Conservation (phyloP, 2,797 vertebrate species). For the Paedocypris micromegethes region DNA sequence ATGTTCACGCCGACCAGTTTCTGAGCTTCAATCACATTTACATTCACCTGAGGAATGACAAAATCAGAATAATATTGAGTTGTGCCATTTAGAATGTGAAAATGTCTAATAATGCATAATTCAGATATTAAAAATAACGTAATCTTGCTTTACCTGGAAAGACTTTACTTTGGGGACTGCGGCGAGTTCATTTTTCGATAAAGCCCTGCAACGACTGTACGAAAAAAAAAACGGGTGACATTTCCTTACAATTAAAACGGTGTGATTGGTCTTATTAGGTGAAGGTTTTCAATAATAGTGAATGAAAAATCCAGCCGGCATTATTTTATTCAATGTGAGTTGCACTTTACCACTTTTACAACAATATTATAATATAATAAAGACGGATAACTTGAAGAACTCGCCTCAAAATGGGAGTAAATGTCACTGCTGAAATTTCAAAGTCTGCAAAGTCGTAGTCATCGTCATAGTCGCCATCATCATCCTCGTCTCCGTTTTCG, state of each 20-base stretch:
- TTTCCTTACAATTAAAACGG: conserved; percentile 1
- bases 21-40: conserved; percentile 88
- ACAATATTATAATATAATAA: too few relatives aligned
- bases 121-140: too few relatives aligned
- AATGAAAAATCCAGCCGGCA: too few relatives aligned
- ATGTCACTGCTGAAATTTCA: conserved; percentile 69
- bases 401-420: conserved; percentile 84
- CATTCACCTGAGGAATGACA: conserved; percentile 69
- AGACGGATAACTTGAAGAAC: not conserved
- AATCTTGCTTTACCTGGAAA: conserved; percentile 77
- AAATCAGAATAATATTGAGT: not conserved
- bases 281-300: too few relatives aligned
- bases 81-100: not conserved
- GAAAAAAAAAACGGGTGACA: conserved; percentile 8
- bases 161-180: conserved; percentile 66
- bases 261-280: not conserved
- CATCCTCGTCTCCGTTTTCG: conserved; percentile 59
- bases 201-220: conserved; percentile 69
- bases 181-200: conserved; percentile 62
- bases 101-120: too few relatives aligned
- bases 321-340: too few relatives aligned
- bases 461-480: conserved; percentile 70
- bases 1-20: conserved; percentile 90
- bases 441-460: conserved; percentile 75
- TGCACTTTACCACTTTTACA: too few relatives aligned